Conservation (phyloP, 2,797 vertebrate genomes). For the Sebastes oblongus region DNA sequence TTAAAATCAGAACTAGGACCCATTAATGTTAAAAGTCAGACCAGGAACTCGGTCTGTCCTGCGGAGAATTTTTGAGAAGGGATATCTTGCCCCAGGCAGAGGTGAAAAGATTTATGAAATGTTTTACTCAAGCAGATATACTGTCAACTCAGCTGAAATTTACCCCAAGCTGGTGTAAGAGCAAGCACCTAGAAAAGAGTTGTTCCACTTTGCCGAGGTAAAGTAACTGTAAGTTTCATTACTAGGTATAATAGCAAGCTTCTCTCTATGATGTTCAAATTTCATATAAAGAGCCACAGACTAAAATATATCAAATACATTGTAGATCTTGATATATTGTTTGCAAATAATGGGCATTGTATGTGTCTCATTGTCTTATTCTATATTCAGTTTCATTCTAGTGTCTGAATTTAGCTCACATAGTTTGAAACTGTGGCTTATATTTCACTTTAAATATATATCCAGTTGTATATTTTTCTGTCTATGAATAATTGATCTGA, state of each 20-base stretch:
- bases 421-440: background rate
- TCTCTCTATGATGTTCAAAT: background rate
- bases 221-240: background rate
- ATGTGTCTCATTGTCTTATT: background rate
- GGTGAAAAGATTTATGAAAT: conserved; percentile 21
- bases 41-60: background rate
- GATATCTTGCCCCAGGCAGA: background rate
- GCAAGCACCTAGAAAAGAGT: background rate
- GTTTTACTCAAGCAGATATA: conserved; percentile 1
- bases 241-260: background rate
- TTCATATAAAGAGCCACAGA: background rate
- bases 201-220: background rate
- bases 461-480: conserved; percentile 7
- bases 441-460: background rate
- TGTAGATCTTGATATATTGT: background rate
- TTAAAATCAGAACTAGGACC: background rate
- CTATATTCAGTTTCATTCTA: background rate
- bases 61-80: background rate
- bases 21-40: conserved; percentile 6
- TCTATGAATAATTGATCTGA: conserved; percentile 43
- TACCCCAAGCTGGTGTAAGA: background rate
- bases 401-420: background rate
- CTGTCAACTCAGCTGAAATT: background rate
- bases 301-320: background rate
- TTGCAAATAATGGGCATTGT: background rate